Evolutionary conservation across 2,113 vertebrate species (phyloP), one percentile per base, ranked within the genome.

Genomic region (Protomyctophum bolini): DNA sequence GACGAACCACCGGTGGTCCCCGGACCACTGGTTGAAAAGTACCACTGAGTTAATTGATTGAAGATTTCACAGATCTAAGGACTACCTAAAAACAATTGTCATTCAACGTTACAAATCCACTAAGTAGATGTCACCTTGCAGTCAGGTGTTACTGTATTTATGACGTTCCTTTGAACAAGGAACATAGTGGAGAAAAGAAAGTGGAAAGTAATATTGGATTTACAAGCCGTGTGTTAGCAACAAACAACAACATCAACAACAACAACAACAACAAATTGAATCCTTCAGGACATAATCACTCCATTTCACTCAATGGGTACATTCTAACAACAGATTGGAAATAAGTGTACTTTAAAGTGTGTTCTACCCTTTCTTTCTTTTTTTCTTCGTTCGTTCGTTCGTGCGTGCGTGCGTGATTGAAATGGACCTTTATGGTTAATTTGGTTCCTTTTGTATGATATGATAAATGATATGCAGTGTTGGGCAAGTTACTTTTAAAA

Each of bases 291-390:
- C 33, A 41, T 41, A 41, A 41, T 41, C 33, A 41, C 56, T 66
- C 59, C 33, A 66, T 73, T 73, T 15, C 68, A 9, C 64, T 63
- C 33, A 21, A 21, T 21, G 65, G 83, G 74, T 76, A 77, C 86
- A 82, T 80, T 77, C 74, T 74, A 84, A 88, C 81, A 88, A 88
- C 83, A 88, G 86, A 88, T 86, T 88, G 74, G 86, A 83, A 66
- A 72, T 80, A 82, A 80, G 83, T 85, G 80, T 80, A 61, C 63
- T 70, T 61, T 49, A 50, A 59, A 63, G 14, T 71, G 66, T 70
- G 55, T 76, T 41, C 33, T 33, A 33, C 33, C 2, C 33, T 41
- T 3, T 21, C 21, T 21, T 21, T 21, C 21, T 21, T 21, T 21
- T 2, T 21, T 41, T 41, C 33, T 41, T 41, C 33, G 1, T 41